phyloP scores from a whole-genome alignment of 2,797 vertebrate genomes.

The Vespertilio murinus region DNA sequence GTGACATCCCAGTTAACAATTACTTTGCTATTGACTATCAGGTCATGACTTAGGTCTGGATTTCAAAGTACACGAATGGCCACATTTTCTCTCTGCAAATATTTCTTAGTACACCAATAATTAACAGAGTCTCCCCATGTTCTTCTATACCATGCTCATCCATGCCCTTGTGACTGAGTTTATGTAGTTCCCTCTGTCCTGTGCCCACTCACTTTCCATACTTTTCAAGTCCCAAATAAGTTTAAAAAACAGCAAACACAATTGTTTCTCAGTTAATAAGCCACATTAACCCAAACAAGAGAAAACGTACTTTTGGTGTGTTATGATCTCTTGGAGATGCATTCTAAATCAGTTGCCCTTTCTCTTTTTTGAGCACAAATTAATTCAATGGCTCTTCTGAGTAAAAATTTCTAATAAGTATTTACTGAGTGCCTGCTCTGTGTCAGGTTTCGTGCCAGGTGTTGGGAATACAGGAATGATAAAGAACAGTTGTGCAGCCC shows the following conservation, averaged over 20 bases:
- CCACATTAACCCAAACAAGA: background rate
- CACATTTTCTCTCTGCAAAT: background rate
- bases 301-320: background rate
- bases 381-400: background rate
- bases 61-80: background rate
- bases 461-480: background rate
- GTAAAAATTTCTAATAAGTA: background rate
- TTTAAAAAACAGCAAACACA: background rate
- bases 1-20: background rate
- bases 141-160: background rate
- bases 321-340: background rate
- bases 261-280: background rate
- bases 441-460: background rate
- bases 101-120: background rate
- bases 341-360: conserved; percentile 29
- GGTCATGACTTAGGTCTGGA: background rate
- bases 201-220: background rate
- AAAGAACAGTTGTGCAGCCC: background rate
- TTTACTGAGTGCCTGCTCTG: background rate
- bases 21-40: background rate
- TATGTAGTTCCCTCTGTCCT: background rate
- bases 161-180: background rate
- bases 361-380: background rate
- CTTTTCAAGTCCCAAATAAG: background rate
- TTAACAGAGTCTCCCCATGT: background rate